Base-by-base conservation (phyloP, 1,140 invertebrate genomes). In the Metopolophium dirhodum region DNA sequence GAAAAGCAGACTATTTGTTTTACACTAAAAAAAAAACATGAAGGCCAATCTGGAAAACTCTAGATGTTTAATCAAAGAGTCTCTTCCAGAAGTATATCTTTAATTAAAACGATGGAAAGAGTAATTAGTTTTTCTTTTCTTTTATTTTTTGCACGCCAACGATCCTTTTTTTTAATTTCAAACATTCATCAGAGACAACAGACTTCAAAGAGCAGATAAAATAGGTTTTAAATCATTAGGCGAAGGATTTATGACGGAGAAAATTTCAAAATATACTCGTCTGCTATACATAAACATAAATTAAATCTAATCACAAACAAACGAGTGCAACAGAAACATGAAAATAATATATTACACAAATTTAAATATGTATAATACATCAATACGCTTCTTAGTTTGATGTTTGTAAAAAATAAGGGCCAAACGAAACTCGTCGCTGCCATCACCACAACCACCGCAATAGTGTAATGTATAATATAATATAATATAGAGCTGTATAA, bases 81-180 rank as follows among this genome's bases (percentile, higher is more conserved):
- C 57, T 92, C 8, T 6, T 9, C 3, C 41, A 85, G 47, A 54
- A 92, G n/a, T 23, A 92, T 85, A 51, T 92, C 23, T 54, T 85
- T 92, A 92, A 92, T 92, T 92, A 92, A 92, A 92, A 92, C 23
- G 49, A 93, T n/a, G 82, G 82, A 85, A 11, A 93, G 37, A 86
- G 35, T 86, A 86, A 93, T 93, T 92, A 92, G 45, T 92, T 83
- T 51, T 83, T 77, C 35, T 18, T 51, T 86, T 83, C 9, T 18
- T 51, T 86, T 82, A 20, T 54, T 85, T 51, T 92, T 68, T 30
- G 54, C 11, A 45, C 26, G 37, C 1, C 14, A 41, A 54, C 7
- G 49, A 85, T 86, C 37, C 85, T 23, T 83, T 83, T 51, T 54
- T 86, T 57, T 54, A 83, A 14, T 82, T 93, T 51, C 20, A 49